A percentile compares a stretch with the other conserved stretches of the same genome.
Conservation (phyloP, 2,797 vertebrate genomes). For the Brachymystax lenok region DNA sequence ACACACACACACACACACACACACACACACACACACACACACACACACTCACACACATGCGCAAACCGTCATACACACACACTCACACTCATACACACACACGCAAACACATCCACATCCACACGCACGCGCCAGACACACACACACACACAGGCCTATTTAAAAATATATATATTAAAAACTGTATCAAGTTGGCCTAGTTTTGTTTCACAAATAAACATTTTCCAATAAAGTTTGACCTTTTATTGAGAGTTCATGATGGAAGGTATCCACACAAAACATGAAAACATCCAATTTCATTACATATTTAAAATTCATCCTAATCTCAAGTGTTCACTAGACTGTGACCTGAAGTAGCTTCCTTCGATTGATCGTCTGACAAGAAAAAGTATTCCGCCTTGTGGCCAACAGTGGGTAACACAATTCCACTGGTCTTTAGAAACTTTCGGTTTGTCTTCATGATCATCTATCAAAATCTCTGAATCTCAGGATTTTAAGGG, state of each 20-base stretch:
- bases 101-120: not conserved
- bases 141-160: not conserved
- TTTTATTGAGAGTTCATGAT: not conserved
- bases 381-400: slow-evolving; percentile 20
- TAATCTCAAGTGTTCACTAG: not conserved
- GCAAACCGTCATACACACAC: not conserved
- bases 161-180: not conserved
- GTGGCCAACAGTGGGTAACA: slow-evolving; percentile 10
- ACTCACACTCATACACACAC: not conserved
- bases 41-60: not conserved
- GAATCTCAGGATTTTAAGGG: not conserved
- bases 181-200: not conserved
- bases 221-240: not conserved
- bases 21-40: too few species aligned
- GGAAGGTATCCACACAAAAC: not conserved
- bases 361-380: not conserved
- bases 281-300: not conserved
- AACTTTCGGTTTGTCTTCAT: not conserved
- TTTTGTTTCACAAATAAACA: not conserved
- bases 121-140: not conserved
- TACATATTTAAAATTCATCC: not conserved
- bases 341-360: not conserved
- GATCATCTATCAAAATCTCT: not conserved
- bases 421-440: slow-evolving; percentile 1
- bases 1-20: too few species aligned